A percentile compares a stretch with the other conserved stretches of the same genome.
Evolutionary conservation across 2,888 invertebrate genomes (phyloP).

Genomic region (Lepidochitona cinerea): DNA sequence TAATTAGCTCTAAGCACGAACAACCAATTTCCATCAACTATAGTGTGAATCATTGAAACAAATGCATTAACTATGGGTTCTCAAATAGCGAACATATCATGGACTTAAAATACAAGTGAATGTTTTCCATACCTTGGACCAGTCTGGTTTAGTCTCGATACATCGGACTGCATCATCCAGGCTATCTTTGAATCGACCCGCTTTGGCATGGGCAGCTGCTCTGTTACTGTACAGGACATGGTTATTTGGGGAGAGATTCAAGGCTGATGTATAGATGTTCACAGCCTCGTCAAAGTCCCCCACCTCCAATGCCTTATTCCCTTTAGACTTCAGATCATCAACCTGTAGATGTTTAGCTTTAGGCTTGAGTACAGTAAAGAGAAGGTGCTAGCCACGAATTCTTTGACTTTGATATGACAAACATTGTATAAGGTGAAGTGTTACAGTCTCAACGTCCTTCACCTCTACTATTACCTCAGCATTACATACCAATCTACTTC

Average conservation of each 20-base stretch:
- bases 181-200: slow-evolving; percentile 81
- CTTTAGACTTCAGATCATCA: slow-evolving; percentile 86
- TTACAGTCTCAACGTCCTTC: too few relatives aligned
- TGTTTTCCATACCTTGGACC: slow-evolving; percentile 83
- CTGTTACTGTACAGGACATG: slow-evolving; percentile 93
- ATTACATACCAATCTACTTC: too few relatives aligned
- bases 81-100: too few relatives aligned
- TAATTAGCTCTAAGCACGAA: too few relatives aligned
- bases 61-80: too few relatives aligned
- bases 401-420: too few relatives aligned
- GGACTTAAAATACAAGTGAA: too few relatives aligned
- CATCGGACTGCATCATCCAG: slow-evolving; percentile 89
- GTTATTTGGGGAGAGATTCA: slow-evolving; percentile 83
- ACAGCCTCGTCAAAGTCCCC: slow-evolving; percentile 86
- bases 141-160: slow-evolving; percentile 83
- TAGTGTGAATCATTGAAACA: too few relatives aligned
- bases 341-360: slow-evolving; percentile 75
- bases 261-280: slow-evolving; percentile 85
- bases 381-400: too few relatives aligned
- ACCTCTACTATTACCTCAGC: not conserved
- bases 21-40: too few relatives aligned
- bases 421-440: too few relatives aligned
- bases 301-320: slow-evolving; percentile 85
- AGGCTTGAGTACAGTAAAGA: not conserved
- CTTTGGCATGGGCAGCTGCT: slow-evolving; percentile 91